Conservation (phyloP, 2,113 vertebrate species). For the Cervus canadensis region DNA sequence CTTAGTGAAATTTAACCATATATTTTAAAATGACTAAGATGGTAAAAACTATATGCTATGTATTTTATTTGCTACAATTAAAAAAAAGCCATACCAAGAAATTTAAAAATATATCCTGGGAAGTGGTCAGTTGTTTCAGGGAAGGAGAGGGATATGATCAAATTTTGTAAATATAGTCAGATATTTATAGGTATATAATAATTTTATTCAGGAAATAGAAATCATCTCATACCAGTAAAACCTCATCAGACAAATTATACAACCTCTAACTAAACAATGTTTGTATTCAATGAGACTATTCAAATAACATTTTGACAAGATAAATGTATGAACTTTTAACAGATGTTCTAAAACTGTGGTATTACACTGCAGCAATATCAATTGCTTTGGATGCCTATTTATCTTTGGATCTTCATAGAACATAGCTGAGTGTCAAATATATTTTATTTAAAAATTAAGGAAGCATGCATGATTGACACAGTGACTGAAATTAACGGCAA, state of each 20-base stretch:
- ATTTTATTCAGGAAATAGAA: not conserved
- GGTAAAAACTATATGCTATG: not conserved
- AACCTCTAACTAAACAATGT: not conserved
- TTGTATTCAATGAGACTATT: not conserved
- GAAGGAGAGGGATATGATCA: not conserved
- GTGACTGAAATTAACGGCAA: not conserved
- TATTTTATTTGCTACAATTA: not conserved
- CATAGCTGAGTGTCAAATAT: slow-evolving; percentile 23
- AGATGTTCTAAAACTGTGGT: not conserved
- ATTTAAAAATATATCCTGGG: not conserved
- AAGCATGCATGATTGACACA: not conserved
- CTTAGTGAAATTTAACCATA: not conserved
- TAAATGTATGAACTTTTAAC: not conserved
- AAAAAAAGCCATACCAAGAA: not conserved
- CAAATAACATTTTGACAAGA: not conserved
- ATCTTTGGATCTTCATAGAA: slow-evolving; percentile 50
- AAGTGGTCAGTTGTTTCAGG: not conserved
- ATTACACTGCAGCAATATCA: not conserved
- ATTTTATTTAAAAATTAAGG: slow-evolving; percentile 16
- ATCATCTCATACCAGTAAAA: not conserved
- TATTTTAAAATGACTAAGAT: not conserved
- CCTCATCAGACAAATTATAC: not conserved
- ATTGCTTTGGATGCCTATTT: not conserved
- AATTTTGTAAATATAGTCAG: not conserved
- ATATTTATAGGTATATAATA: not conserved